Percentiles rank a stretch among this genome's conserved stretches.
Conservation (phyloP, 2,113 vertebrate species). For the Tyto alba region DNA sequence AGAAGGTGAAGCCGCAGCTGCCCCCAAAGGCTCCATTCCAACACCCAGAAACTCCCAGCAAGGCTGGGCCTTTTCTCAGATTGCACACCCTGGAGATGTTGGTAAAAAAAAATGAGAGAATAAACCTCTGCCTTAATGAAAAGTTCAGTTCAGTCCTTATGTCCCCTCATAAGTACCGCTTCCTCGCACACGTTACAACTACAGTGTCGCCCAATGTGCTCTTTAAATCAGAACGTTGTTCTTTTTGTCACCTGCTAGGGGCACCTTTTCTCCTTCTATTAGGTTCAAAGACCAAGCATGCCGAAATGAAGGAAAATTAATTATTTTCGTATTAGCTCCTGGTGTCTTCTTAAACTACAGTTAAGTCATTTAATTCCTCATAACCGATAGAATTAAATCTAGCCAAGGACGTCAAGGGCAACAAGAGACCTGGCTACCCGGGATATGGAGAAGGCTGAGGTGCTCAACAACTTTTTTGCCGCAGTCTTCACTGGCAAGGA, state of each 20-base stretch:
- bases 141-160: neutral
- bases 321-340: neutral
- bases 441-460: too few relatives aligned
- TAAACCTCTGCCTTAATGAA: neutral
- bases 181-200: neutral
- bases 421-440: too few relatives aligned
- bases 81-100: neutral
- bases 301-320: neutral
- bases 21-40: neutral
- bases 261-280: neutral
- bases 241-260: neutral
- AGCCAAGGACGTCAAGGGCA: too few relatives aligned
- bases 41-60: neutral
- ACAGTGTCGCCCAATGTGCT: neutral
- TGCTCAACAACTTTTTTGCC: too few relatives aligned
- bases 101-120: neutral
- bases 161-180: neutral
- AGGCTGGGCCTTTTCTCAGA: neutral
- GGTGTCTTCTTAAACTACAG: neutral
- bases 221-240: neutral
- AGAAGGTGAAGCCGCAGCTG: neutral
- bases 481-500: too few relatives aligned
- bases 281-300: neutral
- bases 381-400: neutral
- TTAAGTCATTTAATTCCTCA: neutral